Conservation (phyloP, 2,113 vertebrate species). For the Elachura formosa region DNA sequence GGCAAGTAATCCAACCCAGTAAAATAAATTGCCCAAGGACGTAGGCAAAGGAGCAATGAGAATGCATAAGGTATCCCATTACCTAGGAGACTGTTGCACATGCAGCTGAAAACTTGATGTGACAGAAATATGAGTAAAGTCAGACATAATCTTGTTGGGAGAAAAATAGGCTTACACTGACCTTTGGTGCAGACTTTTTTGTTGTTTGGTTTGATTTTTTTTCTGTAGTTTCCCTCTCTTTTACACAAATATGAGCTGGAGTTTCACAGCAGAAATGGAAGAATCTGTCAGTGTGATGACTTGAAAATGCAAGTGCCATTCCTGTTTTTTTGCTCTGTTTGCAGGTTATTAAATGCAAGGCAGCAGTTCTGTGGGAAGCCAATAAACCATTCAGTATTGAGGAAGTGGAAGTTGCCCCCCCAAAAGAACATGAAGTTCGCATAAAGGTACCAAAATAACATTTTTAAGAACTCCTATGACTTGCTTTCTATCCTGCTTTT, state of each 20-base stretch:
- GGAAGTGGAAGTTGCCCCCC: constrained; percentile 84
- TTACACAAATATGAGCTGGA: background rate
- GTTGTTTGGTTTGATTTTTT: background rate
- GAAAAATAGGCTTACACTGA: background rate
- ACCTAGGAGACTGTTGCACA: background rate
- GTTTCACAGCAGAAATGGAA: background rate
- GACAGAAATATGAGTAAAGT: background rate
- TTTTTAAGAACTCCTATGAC: background rate
- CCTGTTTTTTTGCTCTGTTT: background rate
- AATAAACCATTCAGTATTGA: constrained; percentile 82
- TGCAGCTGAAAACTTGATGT: background rate
- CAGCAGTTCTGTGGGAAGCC: constrained; percentile 82
- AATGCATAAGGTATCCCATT: background rate
- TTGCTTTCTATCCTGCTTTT: background rate
- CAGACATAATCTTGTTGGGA: background rate
- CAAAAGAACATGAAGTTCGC: constrained; percentile 79
- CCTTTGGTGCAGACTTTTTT: background rate
- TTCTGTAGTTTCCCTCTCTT: background rate
- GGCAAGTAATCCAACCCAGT: background rate
- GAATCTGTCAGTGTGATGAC: background rate
- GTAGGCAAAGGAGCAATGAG: background rate
- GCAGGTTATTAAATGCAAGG: constrained; percentile 87
- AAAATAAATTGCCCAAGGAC: background rate
- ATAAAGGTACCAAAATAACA: constrained; percentile 75
- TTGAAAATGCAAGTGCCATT: background rate